Percentiles rank a stretch among this genome's conserved stretches.
Conservation (phyloP, 2,113 vertebrate species). For the Perca schrenkii region DNA sequence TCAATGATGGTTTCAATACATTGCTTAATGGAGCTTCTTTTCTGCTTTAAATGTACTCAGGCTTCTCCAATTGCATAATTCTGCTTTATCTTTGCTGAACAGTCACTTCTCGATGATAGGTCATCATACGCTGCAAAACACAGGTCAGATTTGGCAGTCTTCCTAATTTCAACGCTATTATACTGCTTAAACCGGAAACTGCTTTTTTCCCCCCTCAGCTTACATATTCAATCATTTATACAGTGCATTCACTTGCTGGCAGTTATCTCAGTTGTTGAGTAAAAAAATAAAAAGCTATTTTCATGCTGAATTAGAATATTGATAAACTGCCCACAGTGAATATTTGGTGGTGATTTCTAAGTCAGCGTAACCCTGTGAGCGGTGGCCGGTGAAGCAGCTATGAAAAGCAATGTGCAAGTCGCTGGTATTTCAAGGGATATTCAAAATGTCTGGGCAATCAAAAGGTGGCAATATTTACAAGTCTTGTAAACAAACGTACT, state of each 20-base stretch:
- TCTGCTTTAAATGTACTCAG: neutral
- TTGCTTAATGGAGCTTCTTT: conserved; percentile 9
- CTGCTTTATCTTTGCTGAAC: neutral
- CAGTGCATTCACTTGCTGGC: neutral
- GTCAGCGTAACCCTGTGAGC: conserved; percentile 18
- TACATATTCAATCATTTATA: conserved; percentile 20
- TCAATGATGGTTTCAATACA: neutral
- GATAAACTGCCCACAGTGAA: conserved; percentile 39
- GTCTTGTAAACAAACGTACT: conserved; percentile 6
- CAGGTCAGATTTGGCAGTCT: conserved; percentile 5
- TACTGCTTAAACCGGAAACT: neutral
- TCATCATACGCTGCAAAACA: conserved; percentile 11
- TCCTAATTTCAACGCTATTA: conserved; percentile 23
- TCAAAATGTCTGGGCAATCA: conserved; percentile 25
- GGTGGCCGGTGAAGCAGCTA: conserved; percentile 11
- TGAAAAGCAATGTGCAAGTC: conserved; percentile 22
- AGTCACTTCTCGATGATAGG: conserved; percentile 1
- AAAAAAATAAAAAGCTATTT: conserved; percentile 47
- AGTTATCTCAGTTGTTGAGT: conserved; percentile 24
- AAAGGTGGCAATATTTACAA: conserved; percentile 60
- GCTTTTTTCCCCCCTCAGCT: neutral
- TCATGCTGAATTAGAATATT: conserved; percentile 39
- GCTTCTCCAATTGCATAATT: neutral
- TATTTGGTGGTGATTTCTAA: conserved; percentile 35
- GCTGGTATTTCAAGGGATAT: conserved; percentile 23